Evolutionary conservation across 2,888 invertebrate species (phyloP).

Genomic region (Phalera bucephala): DNA sequence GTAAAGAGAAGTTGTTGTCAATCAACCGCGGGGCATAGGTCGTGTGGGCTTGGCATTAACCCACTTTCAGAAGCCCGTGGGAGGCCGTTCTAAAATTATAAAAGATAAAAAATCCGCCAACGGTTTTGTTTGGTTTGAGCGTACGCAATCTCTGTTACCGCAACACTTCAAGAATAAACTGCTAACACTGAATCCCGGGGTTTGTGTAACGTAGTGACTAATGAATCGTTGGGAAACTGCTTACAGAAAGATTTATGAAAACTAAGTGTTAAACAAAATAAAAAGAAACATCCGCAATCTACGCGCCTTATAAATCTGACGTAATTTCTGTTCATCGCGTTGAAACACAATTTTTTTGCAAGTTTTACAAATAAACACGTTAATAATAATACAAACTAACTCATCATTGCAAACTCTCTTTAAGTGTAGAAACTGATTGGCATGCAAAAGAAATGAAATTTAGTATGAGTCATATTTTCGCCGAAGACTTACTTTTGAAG

Average conservation of each 20-base stretch:
- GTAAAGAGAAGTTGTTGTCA: conserved; percentile 54
- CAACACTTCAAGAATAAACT: conserved; percentile 62
- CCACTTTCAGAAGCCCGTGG: conserved; percentile 70
- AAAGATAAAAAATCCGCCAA: conserved; percentile 54
- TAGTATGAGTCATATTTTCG: conserved; percentile 13
- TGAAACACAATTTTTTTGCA: conserved; percentile 3
- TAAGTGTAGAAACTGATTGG: conserved; percentile 9
- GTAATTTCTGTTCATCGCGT: conserved; percentile 3
- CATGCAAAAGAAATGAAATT: conserved; percentile 3
- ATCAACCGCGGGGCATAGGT: conserved; percentile 58
- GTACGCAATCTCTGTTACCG: conserved; percentile 57
- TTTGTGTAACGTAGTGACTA: conserved; percentile 31
- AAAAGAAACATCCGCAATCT: conserved; percentile 2
- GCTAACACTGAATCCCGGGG: conserved; percentile 40
- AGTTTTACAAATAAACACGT: neutral
- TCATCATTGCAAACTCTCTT: conserved; percentile 1
- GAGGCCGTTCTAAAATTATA: conserved; percentile 73
- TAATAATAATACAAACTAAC: neutral
- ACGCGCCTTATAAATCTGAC: conserved; percentile 4
- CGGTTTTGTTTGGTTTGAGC: conserved; percentile 52
- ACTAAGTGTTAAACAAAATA: conserved; percentile 3
- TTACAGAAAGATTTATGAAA: conserved; percentile 17
- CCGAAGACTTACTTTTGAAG: conserved; percentile 7
- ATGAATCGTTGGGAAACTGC: conserved; percentile 24
- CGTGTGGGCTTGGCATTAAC: conserved; percentile 79